Percentiles rank a stretch among this genome's conserved stretches.
Conservation (phyloP, 2,113 vertebrate species). For the Ciconia boyciana region DNA sequence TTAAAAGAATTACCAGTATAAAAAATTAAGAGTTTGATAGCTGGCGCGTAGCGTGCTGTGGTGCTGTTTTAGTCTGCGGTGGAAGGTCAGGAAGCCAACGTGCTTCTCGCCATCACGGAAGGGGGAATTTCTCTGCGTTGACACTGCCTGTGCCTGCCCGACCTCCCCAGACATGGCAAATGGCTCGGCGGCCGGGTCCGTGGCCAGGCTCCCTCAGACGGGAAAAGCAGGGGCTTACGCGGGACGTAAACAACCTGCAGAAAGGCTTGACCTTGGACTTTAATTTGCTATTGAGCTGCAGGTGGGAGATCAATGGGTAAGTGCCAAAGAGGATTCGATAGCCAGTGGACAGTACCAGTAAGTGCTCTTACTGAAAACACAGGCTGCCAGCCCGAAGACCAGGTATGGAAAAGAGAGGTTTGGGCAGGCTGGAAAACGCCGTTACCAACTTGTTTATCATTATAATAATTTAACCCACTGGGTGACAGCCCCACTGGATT, state of each 20-base stretch:
- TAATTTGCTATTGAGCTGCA: neutral
- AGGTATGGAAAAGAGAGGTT: neutral
- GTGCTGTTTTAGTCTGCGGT: neutral
- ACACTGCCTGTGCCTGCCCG: fast-evolving
- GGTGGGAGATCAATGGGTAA: neutral
- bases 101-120: fast-evolving
- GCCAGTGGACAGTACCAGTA: neutral
- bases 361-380: neutral
- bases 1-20: constrained; percentile 65
- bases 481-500: neutral
- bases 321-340: neutral
- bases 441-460: neutral
- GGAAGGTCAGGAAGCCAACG: neutral
- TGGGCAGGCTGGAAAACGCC: neutral
- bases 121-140: fast-evolving
- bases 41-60: neutral
- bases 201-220: neutral
- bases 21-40: constrained; percentile 32
- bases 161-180: neutral
- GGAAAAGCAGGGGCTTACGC: neutral
- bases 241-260: neutral
- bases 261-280: neutral
- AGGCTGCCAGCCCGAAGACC: neutral
- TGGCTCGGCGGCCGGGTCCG: fast-evolving
- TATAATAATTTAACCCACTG: neutral